Evolutionary conservation across 2,888 invertebrate species (phyloP), one percentile per base, ranked within the genome.

Genomic region (Drosophila fulvimacula): DNA sequence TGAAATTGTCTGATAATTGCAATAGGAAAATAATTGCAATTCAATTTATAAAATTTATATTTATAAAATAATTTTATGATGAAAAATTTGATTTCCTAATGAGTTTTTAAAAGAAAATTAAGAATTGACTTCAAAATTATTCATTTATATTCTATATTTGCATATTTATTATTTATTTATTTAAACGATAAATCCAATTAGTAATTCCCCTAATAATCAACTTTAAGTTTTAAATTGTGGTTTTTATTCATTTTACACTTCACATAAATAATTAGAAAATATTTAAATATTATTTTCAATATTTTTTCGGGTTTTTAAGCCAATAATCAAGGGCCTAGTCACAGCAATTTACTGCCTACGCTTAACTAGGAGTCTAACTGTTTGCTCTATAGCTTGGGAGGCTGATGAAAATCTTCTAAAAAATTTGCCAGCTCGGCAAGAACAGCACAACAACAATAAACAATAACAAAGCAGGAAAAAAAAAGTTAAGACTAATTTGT

Each of bases 401-500:
- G 19, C 56, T 57, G 48, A 36, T 76, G 52, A 62, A 57, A 69
- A 65, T 63, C 67, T 56, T 52, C 49, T 63, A 73, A 67, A 67
- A 65, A 69, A 69, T 64, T 17, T 73, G 79, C 73, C 46, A 63
- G 49, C 55, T 70, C 46, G 64, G 67, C 74, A 39, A 10, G 42
- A 42, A 58, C 17, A 32, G 15, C 2, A 57, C 27, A 58, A 17
- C 4, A 53, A 60, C 44, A 66, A 59, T 15, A 64, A 67, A 44
- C 11, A 58, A 72, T 30, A 62, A 69, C 53, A 69, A 67, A 24
- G 46, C 21, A 36, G 51, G 51, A 32, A 38, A 19, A 57, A 48
- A 62, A 67, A 64, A 53, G 76, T 74, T 68, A 66, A 79, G 68
- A 81, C 88, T 88, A 86, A 86, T 86, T 86, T 86, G 85, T 86